These are phyloP conservation scores for Drosophila mayaguana DNA, from an alignment of 2,888 invertebrate genomes.

Conservation along the genomic window DNA sequence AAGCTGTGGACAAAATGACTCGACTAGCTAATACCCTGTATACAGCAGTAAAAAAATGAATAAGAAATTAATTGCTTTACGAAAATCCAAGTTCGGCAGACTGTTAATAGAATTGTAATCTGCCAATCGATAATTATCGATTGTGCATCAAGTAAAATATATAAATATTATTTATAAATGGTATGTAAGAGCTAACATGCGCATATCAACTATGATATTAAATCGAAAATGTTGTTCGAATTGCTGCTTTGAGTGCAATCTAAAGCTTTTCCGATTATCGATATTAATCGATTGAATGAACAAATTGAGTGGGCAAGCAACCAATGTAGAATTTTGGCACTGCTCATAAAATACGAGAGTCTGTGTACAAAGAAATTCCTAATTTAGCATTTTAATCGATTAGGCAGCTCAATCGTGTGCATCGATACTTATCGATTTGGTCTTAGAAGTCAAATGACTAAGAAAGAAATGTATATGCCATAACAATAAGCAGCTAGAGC, in stretches of 20 bases:
- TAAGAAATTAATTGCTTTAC: background rate
- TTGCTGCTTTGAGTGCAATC: too few species aligned
- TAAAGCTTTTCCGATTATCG: background rate
- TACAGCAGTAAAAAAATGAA: background rate
- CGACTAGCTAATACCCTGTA: slow-evolving; percentile 8
- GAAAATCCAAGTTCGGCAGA: background rate
- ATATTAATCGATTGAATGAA: background rate
- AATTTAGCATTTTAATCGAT: too few species aligned
- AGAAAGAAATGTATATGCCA: background rate
- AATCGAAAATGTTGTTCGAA: too few species aligned
- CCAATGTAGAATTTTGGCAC: too few species aligned
- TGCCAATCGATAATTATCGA: background rate
- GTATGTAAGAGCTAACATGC: background rate
- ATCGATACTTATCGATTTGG: background rate
- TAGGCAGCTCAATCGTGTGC: too few species aligned
- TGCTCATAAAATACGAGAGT: too few species aligned
- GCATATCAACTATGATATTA: too few species aligned
- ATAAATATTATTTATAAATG: background rate
- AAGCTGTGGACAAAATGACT: too few species aligned
- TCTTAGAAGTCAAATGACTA: background rate
- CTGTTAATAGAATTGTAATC: too few species aligned
- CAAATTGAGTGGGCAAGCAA: background rate
- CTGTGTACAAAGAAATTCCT: too few species aligned
- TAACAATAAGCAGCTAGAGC: background rate
- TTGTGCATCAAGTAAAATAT: background rate